A percentile compares a stretch with the other conserved stretches of the same genome.
phyloP scores from a whole-genome alignment of 2,888 invertebrate species.

The Carpatolechia fugitivella region DNA sequence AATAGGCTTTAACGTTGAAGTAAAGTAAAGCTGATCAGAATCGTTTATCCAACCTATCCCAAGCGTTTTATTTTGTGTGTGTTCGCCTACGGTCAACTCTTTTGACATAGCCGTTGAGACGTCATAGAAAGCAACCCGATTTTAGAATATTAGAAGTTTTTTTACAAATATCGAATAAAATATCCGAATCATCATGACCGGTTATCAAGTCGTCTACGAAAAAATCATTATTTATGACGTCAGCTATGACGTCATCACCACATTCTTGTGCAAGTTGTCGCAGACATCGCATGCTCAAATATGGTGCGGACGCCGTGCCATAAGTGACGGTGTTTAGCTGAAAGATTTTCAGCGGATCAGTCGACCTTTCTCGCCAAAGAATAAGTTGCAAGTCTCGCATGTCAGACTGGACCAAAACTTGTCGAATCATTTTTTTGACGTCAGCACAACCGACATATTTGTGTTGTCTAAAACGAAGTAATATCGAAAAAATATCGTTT shows the following conservation, averaged over 20 bases:
- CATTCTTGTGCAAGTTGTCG: neutral
- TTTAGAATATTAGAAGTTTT: neutral
- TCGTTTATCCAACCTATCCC: no score
- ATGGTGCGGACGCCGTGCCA: neutral
- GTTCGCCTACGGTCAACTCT: conserved; percentile 9
- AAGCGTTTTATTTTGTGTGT: conserved; percentile 1
- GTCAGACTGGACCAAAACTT: no score
- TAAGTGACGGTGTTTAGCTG: neutral
- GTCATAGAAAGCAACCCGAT: neutral
- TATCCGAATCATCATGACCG: no score
- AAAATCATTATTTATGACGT: neutral
- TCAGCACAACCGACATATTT: no score
- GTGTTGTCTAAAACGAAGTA: neutral
- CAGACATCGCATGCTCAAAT: no score
- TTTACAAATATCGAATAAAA: no score
- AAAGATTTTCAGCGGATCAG: no score
- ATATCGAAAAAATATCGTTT: neutral
- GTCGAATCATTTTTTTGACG: no score
- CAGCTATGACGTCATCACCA: no score
- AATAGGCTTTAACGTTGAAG: neutral
- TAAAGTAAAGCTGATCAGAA: neutral
- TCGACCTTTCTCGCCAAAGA: no score
- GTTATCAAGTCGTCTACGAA: conserved; percentile 4
- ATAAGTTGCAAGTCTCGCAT: no score
- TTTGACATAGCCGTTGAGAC: no score